phyloP scores from a whole-genome alignment of 2,113 vertebrate genomes.

The Mobula hypostoma region DNA sequence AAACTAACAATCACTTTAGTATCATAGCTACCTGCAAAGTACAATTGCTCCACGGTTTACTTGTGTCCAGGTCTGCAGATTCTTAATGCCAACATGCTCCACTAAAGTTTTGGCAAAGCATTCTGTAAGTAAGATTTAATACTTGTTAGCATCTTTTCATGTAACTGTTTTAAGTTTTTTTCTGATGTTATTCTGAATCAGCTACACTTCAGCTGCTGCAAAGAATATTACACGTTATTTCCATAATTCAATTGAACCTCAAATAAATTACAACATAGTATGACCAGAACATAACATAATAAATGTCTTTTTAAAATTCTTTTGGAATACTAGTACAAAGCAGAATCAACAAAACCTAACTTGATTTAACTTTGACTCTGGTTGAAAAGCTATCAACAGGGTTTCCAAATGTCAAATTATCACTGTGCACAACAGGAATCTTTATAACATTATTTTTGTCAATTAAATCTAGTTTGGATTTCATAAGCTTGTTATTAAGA shows the following conservation, averaged over 20 bases:
- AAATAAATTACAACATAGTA: not conserved
- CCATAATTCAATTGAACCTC: not conserved
- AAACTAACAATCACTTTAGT: not conserved
- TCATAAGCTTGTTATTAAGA: not conserved
- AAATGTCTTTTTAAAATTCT: not conserved
- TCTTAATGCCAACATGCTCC: slow-evolving; percentile 71
- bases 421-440: not conserved
- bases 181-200: not conserved
- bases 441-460: too few relatives aligned
- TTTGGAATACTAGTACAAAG: not conserved
- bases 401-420: not conserved
- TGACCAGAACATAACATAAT: not conserved
- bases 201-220: not conserved
- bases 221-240: not conserved
- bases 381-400: not conserved
- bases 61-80: slow-evolving; percentile 72
- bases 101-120: slow-evolving; percentile 75
- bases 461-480: not conserved
- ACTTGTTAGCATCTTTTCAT: not conserved
- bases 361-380: not conserved
- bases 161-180: not conserved
- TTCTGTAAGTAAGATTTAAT: slow-evolving; percentile 53
- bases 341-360: not conserved
- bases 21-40: slow-evolving; percentile 72
- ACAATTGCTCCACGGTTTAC: slow-evolving; percentile 89